These are phyloP conservation scores for Scaptodrosophila latifasciaeformis DNA, from an alignment of 2,888 invertebrate species.

Conservation along the genomic window DNA sequence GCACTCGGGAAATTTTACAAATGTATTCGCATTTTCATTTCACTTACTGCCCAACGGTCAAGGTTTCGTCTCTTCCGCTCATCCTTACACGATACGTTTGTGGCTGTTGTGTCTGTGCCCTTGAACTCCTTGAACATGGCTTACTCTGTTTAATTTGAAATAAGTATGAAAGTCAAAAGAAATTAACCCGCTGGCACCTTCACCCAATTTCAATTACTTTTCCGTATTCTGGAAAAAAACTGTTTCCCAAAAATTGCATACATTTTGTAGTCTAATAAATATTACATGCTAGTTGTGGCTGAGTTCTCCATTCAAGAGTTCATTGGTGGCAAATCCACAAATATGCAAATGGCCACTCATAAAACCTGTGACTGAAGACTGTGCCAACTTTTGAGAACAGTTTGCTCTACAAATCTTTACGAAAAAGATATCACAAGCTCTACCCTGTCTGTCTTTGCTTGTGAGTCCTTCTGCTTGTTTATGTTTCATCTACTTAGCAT, in stretches of 20 bases:
- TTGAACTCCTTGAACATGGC: conserved; percentile 5
- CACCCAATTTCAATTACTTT: too few relatives aligned
- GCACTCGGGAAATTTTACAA: background rate
- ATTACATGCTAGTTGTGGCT: too few relatives aligned
- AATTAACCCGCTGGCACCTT: too few relatives aligned
- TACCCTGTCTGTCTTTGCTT: background rate
- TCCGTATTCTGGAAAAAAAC: too few relatives aligned
- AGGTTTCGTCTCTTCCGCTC: background rate
- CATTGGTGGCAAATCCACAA: background rate
- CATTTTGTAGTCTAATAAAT: too few relatives aligned
- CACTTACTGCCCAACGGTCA: conserved; percentile 5
- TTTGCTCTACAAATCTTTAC: too few relatives aligned
- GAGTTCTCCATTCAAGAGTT: too few relatives aligned
- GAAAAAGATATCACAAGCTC: background rate
- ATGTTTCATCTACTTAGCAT: background rate
- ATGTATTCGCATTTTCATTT: background rate
- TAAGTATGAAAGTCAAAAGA: too few relatives aligned
- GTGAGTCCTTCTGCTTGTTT: background rate
- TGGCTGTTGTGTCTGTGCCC: background rate
- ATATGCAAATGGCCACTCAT: background rate
- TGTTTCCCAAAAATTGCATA: too few relatives aligned
- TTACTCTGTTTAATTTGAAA: too few relatives aligned
- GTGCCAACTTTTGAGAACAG: too few relatives aligned
- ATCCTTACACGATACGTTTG: background rate
- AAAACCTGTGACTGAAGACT: background rate